Base-by-base conservation (phyloP, 2,888 invertebrate species). In the Drosophila ustulata region DNA sequence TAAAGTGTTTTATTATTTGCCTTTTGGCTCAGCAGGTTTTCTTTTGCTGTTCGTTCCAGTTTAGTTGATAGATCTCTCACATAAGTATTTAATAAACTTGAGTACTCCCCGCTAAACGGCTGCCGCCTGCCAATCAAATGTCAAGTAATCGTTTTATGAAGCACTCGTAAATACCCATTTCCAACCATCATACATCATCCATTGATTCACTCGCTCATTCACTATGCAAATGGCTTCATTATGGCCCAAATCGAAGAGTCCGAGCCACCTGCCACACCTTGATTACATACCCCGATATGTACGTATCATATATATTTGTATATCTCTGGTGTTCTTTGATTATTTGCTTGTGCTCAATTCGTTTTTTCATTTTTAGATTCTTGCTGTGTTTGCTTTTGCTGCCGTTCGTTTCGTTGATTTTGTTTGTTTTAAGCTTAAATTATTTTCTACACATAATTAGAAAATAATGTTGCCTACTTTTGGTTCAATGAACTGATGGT, bases 381-480 rank as follows among this genome's bases (percentile, higher is more conserved):
- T 68, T 23, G 41, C 45, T 23, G 46, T 56, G 58, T 66, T 65
- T 66, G 64, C 64, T 56, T 52, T 50, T 59, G 55, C 58, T 56
- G 43, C 32, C 45, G 32, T 66, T 62, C 65, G 62, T 62, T 66
- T 56, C 59, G 56, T 65, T 62, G 49, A 65, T 55, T 68, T 64
- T 70, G 75, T 70, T 72, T 88, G 79, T 71, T 87, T 88, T 82
- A 84, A 65, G 70, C 72, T 72, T 49, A 78, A 82, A 78, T 78
- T 70, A 74, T 76, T 81, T 80, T 75, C 66, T 63, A 64, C 66
- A 72, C 65, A 81, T 81, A 82, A 83, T 83, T 82, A 80, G 75
- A 83, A 80, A 88, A 82, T 89, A 78, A 77, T 78, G 72, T 82
- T 86, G 89, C 85, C 88, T 88, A 89, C 88, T 88, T 86, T 82